phyloP scores from a whole-genome alignment of 2,113 vertebrate genomes.

The Panthera uncia region DNA sequence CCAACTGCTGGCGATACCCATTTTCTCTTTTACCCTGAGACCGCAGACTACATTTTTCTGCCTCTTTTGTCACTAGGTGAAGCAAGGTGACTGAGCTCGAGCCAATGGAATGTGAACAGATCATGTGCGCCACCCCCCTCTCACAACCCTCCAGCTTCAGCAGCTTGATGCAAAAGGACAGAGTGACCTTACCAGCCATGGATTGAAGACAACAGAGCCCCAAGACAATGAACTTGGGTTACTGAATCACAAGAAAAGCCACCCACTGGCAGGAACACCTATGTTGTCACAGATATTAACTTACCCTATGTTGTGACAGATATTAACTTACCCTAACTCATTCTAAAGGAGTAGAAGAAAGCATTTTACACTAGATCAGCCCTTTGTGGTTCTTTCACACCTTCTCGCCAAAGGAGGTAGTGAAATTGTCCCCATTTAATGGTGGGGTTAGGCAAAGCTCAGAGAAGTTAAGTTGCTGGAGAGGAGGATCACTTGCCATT shows the following conservation, averaged over 20 bases:
- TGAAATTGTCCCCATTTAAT: background rate
- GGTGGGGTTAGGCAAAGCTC: background rate
- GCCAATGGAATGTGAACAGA: no score
- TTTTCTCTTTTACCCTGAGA: background rate
- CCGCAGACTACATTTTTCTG: background rate
- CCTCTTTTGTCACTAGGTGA: background rate
- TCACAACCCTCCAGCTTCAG: background rate
- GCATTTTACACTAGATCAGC: background rate
- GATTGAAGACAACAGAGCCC: background rate
- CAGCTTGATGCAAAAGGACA: background rate
- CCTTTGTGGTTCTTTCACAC: background rate
- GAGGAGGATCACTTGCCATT: background rate
- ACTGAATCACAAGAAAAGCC: background rate
- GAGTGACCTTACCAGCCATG: background rate
- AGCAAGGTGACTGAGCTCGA: background rate
- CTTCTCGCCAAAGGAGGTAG: background rate
- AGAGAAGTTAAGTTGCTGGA: background rate
- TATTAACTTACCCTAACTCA: background rate
- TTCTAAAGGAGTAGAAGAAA: background rate
- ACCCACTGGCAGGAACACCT: background rate
- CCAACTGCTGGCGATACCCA: background rate
- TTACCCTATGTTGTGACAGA: background rate
- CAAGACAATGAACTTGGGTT: background rate
- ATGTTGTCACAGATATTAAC: background rate
- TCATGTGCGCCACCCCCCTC: background rate